These are phyloP conservation scores for Drosophila siamana DNA, from an alignment of 2,888 invertebrate genomes.

Conservation along the genomic window DNA sequence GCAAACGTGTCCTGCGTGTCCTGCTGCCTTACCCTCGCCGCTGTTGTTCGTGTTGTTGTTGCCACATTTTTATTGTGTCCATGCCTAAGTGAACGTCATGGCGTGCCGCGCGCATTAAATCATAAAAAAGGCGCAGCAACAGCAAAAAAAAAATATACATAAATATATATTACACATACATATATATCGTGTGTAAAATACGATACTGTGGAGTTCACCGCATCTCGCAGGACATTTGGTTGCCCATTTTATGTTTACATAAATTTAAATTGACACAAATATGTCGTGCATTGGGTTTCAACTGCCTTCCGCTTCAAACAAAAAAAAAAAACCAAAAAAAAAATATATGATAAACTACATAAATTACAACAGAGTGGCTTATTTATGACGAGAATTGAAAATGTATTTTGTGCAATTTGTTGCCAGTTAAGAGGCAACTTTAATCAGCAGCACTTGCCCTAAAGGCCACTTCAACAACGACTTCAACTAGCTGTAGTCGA, in stretches of 20 bases:
- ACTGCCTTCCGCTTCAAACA: slow-evolving; percentile 9
- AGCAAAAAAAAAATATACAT: slow-evolving; percentile 19
- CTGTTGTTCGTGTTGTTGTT: slow-evolving; percentile 45
- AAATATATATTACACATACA: slow-evolving; percentile 15
- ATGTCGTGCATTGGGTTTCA: slow-evolving; percentile 50
- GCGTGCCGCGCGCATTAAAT: slow-evolving; percentile 80
- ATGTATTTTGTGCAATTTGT: slow-evolving; percentile 64
- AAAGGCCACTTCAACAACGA: slow-evolving; percentile 34
- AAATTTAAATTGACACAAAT: slow-evolving; percentile 81
- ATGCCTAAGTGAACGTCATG: slow-evolving; percentile 77
- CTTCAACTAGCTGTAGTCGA: neutral
- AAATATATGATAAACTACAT: slow-evolving; percentile 68
- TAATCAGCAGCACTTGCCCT: slow-evolving; percentile 60
- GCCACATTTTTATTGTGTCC: slow-evolving; percentile 72
- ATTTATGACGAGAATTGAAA: slow-evolving; percentile 48
- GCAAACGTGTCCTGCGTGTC: slow-evolving; percentile 54
- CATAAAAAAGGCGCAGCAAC: slow-evolving; percentile 57
- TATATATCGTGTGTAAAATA: slow-evolving; percentile 34
- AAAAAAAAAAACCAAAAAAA: neutral
- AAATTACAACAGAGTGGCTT: slow-evolving; percentile 62
- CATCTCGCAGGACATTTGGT: slow-evolving; percentile 55
- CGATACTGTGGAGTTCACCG: slow-evolving; percentile 20
- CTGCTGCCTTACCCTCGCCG: neutral
- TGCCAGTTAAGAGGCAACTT: slow-evolving; percentile 41
- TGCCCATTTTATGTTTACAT: slow-evolving; percentile 76